These are phyloP conservation scores for Delichon dasypus DNA, from an alignment of 2,797 vertebrate species.

Conservation along the genomic window DNA sequence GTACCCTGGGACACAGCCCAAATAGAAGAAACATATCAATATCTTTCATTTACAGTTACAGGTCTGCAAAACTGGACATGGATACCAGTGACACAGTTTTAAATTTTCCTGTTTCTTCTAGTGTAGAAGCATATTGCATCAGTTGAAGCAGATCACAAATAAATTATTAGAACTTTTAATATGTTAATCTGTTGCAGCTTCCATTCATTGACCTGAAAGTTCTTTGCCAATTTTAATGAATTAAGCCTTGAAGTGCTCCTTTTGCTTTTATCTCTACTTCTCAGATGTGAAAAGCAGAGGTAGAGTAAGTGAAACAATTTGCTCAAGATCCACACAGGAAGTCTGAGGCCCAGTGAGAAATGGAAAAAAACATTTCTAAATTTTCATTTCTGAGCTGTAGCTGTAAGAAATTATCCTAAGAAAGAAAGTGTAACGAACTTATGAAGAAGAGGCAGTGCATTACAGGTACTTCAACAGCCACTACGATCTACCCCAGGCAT, in stretches of 20 bases:
- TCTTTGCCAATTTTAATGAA: conserved; percentile 47
- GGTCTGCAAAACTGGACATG: not conserved
- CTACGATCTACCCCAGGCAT: not conserved
- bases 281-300: conserved; percentile 28
- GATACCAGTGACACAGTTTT: not conserved
- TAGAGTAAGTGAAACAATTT: conserved; percentile 41
- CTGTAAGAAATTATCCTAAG: not conserved
- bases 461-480: not conserved
- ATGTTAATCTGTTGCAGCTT: conserved; percentile 13
- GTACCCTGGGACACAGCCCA: not conserved
- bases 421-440: not conserved
- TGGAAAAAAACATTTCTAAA: not conserved
- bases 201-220: conserved; percentile 32
- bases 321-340: conserved; percentile 4
- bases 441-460: not conserved
- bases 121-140: conserved; percentile 9
- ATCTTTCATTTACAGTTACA: not conserved
- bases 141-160: conserved; percentile 25
- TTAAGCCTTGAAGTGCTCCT: conserved; percentile 36
- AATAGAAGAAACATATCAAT: not conserved
- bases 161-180: conserved; percentile 29
- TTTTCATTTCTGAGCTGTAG: not conserved
- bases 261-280: conserved; percentile 44
- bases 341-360: conserved; percentile 15
- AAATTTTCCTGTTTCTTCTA: conserved; percentile 27